Percentiles rank a stretch among this genome's conserved stretches.
phyloP scores from a whole-genome alignment of 2,888 invertebrate species.

The Drosophila yooni region DNA sequence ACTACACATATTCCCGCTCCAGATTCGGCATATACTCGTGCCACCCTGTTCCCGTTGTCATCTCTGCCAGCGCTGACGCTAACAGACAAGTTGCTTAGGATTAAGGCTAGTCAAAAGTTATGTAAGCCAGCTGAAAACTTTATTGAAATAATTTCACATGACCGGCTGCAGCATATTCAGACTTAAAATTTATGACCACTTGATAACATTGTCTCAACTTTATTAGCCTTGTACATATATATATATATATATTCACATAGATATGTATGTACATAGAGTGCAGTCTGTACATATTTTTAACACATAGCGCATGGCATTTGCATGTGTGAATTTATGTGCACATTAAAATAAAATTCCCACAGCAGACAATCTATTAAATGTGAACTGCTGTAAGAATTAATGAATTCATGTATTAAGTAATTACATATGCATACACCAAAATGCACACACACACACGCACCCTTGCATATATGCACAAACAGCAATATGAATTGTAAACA shows the following conservation, averaged over 20 bases:
- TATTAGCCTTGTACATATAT: conserved; percentile 16
- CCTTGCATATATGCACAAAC: conserved; percentile 12
- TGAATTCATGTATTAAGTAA: not conserved
- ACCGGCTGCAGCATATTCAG: conserved; percentile 7
- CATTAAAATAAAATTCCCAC: not conserved
- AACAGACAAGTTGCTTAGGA: conserved; percentile 7
- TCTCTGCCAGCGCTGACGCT: not conserved
- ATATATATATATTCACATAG: conserved; percentile 7
- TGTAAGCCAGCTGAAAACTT: conserved; percentile 13
- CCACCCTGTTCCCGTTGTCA: conserved; percentile 12
- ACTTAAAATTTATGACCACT: conserved; percentile 3
- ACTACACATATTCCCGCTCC: not conserved
- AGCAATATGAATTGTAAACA: conserved; percentile 20
- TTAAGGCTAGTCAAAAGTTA: conserved; percentile 13
- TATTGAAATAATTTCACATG: conserved; percentile 9
- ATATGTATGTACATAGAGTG: not conserved
- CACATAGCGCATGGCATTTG: not conserved
- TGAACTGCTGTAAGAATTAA: not conserved
- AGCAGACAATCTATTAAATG: not conserved
- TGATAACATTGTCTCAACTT: conserved; percentile 6
- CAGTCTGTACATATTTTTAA: not conserved
- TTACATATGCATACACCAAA: not conserved
- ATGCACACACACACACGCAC: conserved; percentile 1
- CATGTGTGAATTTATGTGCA: not conserved
- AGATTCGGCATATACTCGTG: not conserved